phyloP scores from a whole-genome alignment of 2,888 invertebrate genomes.

The Diarsia dahlii region DNA sequence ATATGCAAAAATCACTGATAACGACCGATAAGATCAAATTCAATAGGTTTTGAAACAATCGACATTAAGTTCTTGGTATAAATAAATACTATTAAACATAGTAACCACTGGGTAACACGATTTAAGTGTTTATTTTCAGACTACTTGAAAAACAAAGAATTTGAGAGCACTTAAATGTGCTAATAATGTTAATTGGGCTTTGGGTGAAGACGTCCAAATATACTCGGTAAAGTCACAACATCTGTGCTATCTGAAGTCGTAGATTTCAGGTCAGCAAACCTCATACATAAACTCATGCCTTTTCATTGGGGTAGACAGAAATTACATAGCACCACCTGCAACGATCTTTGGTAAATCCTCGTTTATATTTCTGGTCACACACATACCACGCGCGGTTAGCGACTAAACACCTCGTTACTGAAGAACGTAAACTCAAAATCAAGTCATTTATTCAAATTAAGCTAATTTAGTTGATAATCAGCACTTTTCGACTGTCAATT shows the following conservation, averaged over 20 bases:
- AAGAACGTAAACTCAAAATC: no score
- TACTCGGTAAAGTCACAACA: not conserved
- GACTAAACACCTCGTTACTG: no score
- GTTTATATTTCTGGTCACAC: not conserved
- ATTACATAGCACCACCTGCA: not conserved
- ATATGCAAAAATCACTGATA: constrained; percentile 9
- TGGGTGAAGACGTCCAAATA: not conserved
- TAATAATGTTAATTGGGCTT: constrained; percentile 13
- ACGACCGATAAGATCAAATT: constrained; percentile 32
- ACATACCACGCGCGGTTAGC: not conserved
- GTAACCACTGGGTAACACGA: not conserved
- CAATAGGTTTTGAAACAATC: constrained; percentile 21
- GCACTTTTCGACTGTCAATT: no score
- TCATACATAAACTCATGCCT: not conserved
- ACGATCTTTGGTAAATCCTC: not conserved
- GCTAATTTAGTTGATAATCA: no score
- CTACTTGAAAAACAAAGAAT: constrained; percentile 19
- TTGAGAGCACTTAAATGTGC: constrained; percentile 5
- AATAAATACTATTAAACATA: constrained; percentile 2
- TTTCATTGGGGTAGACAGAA: not conserved
- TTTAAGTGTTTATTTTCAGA: constrained; percentile 6
- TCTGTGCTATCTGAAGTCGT: not conserved
- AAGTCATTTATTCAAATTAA: no score
- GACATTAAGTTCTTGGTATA: not conserved
- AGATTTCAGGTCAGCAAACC: not conserved